Evolutionary conservation across 2,888 invertebrate species (phyloP), one percentile per base, ranked within the genome.

Genomic region (Parthenolecanium corni): DNA sequence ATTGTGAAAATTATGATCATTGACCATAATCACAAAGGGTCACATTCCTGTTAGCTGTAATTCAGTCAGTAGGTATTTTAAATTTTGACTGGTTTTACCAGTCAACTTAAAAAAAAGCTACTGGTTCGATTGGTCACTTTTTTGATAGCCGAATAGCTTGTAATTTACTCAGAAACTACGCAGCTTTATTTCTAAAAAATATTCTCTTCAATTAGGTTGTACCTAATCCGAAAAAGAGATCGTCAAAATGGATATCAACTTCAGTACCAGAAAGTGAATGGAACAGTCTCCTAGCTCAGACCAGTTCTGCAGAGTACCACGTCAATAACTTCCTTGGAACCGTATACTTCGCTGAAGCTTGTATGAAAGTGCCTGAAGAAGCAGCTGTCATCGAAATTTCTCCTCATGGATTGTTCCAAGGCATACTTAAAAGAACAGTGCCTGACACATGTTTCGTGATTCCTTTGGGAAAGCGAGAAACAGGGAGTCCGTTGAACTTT

Each of bases 301-400:
- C 69, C 62, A 76, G 77, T 21, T 79, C 79, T 2, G 76, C 80
- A 4, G 78, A 77, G 31, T 82, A 82, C 70, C 79, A 79, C 68
- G 77, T 77, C 21, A 78, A 80, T 71, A 80, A 80, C 69, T 72
- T 79, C 52, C 71, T 77, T 36, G 76, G 68, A 24, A 74, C 77
- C 3, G 78, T 79, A 16, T 70, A 76, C 52, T 78, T 78, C 69
- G 77, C 80, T 68, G 82, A 81, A 69, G 82, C 79, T 0, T 71
- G 81, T 61, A 72, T 74, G 63, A 76, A 80, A 68, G 74, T 82
- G 38, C 82, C 82, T 9, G 71, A 74, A 36, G 77, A 79, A 69
- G 81, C 81, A 12, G 72, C 81, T 62, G 75, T 77, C 42, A 75
- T 82, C 64, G 82, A 82, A 71, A 74, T 82, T 67, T 81, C 82